Conservation (phyloP, 2,797 vertebrate genomes). For the Halcyon chelicuti region DNA sequence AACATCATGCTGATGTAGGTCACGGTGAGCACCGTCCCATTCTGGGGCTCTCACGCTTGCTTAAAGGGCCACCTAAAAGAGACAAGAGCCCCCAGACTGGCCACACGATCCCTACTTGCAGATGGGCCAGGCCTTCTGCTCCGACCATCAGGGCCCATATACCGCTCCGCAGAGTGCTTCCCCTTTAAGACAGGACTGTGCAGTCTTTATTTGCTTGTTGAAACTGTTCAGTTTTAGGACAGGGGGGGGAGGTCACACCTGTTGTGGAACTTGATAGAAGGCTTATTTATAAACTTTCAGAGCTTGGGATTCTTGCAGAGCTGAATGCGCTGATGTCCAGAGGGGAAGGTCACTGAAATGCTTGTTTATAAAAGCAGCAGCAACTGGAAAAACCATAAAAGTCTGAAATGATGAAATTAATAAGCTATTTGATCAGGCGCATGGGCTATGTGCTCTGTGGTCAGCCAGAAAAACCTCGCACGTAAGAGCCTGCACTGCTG, state of each 20-base stretch:
- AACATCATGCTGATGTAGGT: slow-evolving; percentile 8
- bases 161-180: slow-evolving; percentile 54
- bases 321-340: slow-evolving; percentile 94
- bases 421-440: slow-evolving; percentile 84
- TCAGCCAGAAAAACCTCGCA: slow-evolving; percentile 69
- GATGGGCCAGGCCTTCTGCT: not conserved
- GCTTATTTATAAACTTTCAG: slow-evolving; percentile 99
- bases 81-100: not conserved
- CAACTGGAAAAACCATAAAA: slow-evolving; percentile 95
- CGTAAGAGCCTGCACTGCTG: slow-evolving; percentile 63
- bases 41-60: not conserved
- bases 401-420: slow-evolving; percentile 94
- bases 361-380: slow-evolving; percentile 94
- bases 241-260: slow-evolving; percentile 97
- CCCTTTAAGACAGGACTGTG: slow-evolving; percentile 79
- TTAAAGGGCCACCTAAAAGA: slow-evolving; percentile 19
- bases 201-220: slow-evolving; percentile 86
- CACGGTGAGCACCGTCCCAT: not conserved
- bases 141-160: not conserved
- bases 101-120: not conserved
- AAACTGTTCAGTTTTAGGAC: slow-evolving; percentile 99
- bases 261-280: slow-evolving; percentile 99
- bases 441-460: slow-evolving; percentile 66
- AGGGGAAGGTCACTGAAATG: slow-evolving; percentile 90
- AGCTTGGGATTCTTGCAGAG: slow-evolving; percentile 96